These are phyloP conservation scores for Rapana venosa DNA, from an alignment of 2,888 invertebrate genomes.

Conservation along the genomic window DNA sequence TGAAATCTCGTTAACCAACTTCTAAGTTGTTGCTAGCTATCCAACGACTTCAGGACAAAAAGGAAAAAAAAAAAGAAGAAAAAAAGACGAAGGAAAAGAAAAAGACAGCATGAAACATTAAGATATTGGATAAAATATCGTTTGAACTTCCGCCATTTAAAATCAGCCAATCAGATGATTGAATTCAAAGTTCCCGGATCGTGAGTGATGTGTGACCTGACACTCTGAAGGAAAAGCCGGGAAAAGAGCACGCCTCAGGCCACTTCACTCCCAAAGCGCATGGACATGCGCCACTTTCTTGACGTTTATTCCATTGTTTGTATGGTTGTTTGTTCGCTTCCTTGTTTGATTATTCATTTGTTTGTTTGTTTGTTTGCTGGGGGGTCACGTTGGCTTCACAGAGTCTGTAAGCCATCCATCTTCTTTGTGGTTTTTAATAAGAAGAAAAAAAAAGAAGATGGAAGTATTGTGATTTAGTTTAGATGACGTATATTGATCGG, in stretches of 20 bases:
- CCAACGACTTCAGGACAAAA: neutral
- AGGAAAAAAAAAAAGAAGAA: neutral
- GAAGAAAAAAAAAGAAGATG: no score
- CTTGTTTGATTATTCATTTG: neutral
- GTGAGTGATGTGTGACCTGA: constrained; percentile 3
- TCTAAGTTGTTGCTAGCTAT: neutral
- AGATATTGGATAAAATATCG: neutral
- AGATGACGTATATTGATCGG: no score
- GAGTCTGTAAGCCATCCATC: no score
- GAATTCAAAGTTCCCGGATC: constrained; percentile 22
- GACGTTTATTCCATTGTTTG: neutral
- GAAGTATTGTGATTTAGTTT: no score
- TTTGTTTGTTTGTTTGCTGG: no score
- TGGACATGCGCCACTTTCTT: no score
- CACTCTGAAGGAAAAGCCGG: neutral
- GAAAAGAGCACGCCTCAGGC: neutral
- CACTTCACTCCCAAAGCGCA: neutral
- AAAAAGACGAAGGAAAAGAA: neutral
- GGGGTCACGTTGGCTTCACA: no score
- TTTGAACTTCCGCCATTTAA: constrained; percentile 27
- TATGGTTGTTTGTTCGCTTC: neutral
- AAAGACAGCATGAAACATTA: neutral
- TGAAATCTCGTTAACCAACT: neutral
- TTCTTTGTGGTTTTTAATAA: no score
- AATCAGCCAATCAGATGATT: constrained; percentile 19